Evolutionary conservation across 2,797 vertebrate species (phyloP).

Genomic region (Lindbergichthys nudifrons): DNA sequence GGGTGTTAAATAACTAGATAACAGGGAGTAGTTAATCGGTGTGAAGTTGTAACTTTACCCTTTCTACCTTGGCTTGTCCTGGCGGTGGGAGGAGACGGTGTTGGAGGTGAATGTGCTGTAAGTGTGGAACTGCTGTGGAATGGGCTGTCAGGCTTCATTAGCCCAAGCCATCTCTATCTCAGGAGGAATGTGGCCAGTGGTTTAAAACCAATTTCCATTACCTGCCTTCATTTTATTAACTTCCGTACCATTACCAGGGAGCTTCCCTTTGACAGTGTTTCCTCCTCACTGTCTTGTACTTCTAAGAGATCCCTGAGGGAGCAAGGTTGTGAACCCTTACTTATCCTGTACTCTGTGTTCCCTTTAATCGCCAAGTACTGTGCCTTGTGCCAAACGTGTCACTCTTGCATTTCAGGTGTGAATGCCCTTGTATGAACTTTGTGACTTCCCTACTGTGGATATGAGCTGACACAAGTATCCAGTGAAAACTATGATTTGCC

Average conservation of each 20-base stretch:
- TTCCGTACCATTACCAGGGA: constrained; percentile 82
- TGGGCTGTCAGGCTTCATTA: constrained; percentile 88
- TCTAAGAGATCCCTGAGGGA: constrained; percentile 72
- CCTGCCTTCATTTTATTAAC: constrained; percentile 86
- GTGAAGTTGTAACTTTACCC: constrained; percentile 80
- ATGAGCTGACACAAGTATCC: constrained; percentile 24
- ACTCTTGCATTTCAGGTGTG: constrained; percentile 21
- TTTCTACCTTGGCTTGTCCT: constrained; percentile 63
- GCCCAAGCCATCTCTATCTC: constrained; percentile 82
- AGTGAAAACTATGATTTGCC: constrained; percentile 20
- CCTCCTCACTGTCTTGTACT: constrained; percentile 75
- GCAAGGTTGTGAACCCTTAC: constrained; percentile 65
- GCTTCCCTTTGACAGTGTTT: constrained; percentile 76
- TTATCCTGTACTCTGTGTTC: constrained; percentile 67
- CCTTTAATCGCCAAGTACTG: constrained; percentile 63
- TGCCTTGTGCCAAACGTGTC: constrained; percentile 43
- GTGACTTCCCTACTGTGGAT: constrained; percentile 32
- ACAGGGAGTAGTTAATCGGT: constrained; percentile 82
- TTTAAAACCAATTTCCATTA: constrained; percentile 90
- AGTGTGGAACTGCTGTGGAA: constrained; percentile 80
- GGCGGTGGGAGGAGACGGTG: constrained; percentile 60
- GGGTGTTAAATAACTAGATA: constrained; percentile 86
- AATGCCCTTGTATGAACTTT: constrained; percentile 19
- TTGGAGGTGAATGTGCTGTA: constrained; percentile 80
- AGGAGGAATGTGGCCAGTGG: constrained; percentile 84